Percentiles rank a stretch among this genome's conserved stretches.
phyloP scores from a whole-genome alignment of 2,113 vertebrate species.

The Notiomystis cincta region DNA sequence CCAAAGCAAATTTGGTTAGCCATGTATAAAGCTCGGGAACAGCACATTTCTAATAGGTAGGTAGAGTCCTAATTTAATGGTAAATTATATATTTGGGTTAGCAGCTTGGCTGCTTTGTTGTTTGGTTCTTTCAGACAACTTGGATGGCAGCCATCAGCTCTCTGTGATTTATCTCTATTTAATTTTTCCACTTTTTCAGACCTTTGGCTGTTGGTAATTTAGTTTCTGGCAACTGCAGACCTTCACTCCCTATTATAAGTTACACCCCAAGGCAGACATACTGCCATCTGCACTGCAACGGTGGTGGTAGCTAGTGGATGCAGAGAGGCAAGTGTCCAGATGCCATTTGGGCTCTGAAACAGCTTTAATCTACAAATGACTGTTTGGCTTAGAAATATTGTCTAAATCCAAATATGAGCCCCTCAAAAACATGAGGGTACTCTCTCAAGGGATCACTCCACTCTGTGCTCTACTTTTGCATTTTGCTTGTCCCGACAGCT shows the following conservation, averaged over 20 bases:
- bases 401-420: background rate
- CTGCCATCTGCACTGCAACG: background rate
- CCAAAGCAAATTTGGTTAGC: background rate
- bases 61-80: background rate
- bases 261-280: constrained; percentile 27
- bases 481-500: background rate
- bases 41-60: constrained; percentile 9
- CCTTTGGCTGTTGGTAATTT: constrained; percentile 30
- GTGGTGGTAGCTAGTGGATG: constrained; percentile 39
- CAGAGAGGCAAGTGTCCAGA: background rate
- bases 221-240: constrained; percentile 34
- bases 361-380: background rate
- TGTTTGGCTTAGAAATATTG: background rate
- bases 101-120: constrained; percentile 29
- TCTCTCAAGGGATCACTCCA: background rate
- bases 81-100: constrained; percentile 43
- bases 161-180: constrained; percentile 45
- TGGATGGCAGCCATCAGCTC: constrained; percentile 17
- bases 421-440: background rate
- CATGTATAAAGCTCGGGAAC: background rate
- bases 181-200: constrained; percentile 49
- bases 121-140: constrained; percentile 18
- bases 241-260: constrained; percentile 2
- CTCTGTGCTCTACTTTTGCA: background rate
- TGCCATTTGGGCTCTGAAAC: background rate